Evolutionary conservation across 2,113 vertebrate species (phyloP), one percentile per base, ranked within the genome.

Genomic region (Ardeotis arabs): DNA sequence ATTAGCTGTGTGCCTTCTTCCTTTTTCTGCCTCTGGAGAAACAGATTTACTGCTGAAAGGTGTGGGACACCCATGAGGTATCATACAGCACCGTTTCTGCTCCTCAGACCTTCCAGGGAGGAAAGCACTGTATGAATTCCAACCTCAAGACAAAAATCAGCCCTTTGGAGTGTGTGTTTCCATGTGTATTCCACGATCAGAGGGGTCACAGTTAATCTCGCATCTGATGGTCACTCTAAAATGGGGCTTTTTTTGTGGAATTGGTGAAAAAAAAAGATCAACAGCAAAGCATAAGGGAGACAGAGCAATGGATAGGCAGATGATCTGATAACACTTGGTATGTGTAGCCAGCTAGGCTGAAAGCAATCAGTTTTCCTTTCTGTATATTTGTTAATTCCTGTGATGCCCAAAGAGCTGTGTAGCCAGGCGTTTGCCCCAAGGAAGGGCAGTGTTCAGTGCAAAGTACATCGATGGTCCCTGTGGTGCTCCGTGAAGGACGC

Each of bases 221-320:
- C 14, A 1, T 56, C 15, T n/a, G 24, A 31, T 1, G 3, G 24
- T 60, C 8, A n/a, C 7, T 81, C 19, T 35, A 75, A 94, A 89
- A 45, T 27, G 10, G 3, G 2, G 2, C 0, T 0, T 19, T 70
- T 35, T 85, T 62, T 29, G 12, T 58, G 31, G 18, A 64, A 2
- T 1, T 78, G 31, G 21, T 29, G 5, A 1, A 27, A 50, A 33
- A 75, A 37, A 77, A 55, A 31, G 2, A 12, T 11, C 29, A 52
- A 22, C 9, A 49, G 18, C 12, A 47, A 86, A 64, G 6, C 8
- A 6, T 14, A 53, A 35, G 4, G 22, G 73, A 91, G 53, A 64
- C 49, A 68, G 12, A 84, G 28, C 10, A 66, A 19, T 28, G 58
- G 84, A 37, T 21, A 23, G 28, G 25, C 39, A 84, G 49, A 44